Conservation (phyloP, 2,113 vertebrate genomes). For the Myrmecophaga tridactyla region DNA sequence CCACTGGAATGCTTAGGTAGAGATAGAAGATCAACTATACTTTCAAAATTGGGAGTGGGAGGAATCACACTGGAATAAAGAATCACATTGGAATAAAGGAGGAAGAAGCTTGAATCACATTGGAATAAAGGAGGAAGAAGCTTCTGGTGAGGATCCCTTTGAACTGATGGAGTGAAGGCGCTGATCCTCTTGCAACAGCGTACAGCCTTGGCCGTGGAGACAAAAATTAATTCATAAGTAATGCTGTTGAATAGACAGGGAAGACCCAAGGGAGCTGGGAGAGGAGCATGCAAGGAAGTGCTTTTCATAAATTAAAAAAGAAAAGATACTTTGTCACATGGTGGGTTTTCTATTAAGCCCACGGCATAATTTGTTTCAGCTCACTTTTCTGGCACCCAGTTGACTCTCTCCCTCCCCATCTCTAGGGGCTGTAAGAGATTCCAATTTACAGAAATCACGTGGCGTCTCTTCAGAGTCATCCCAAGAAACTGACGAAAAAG, state of each 20-base stretch:
- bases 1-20: background rate
- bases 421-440: constrained; percentile 54
- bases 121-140: background rate
- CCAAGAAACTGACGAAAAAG: background rate
- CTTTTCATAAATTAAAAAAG: constrained; percentile 53
- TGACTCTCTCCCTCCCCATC: constrained; percentile 56
- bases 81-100: background rate
- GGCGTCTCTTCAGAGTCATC: constrained; percentile 9
- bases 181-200: background rate
- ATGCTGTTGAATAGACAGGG: background rate
- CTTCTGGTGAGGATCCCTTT: background rate
- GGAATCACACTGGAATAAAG: background rate
- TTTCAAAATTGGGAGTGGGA: constrained; percentile 4
- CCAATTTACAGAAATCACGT: constrained; percentile 30
- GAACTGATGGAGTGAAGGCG: background rate
- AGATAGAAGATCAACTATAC: background rate
- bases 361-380: constrained; percentile 66
- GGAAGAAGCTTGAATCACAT: background rate
- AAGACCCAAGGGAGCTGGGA: background rate
- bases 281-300: constrained; percentile 36
- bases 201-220: background rate
- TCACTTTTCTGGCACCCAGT: constrained; percentile 56
- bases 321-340: constrained; percentile 46
- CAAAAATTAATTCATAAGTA: constrained; percentile 35
- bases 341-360: constrained; percentile 50